A percentile compares a stretch with the other conserved stretches of the same genome.
phyloP scores from a whole-genome alignment of 2,888 invertebrate genomes.

The Agriotes lineatus region DNA sequence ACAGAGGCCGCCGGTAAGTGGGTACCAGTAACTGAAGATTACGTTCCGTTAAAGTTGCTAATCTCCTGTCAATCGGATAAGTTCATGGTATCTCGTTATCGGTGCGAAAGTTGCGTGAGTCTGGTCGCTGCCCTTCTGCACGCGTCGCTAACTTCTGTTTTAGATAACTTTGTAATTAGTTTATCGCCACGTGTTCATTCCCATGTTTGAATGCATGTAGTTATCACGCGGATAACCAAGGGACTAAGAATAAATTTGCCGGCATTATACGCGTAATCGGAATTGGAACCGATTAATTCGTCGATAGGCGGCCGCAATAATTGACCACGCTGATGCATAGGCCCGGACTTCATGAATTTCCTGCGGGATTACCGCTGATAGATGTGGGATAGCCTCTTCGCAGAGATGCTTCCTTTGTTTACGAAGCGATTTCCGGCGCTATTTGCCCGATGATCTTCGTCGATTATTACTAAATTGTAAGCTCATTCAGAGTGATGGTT shows the following conservation, averaged over 20 bases:
- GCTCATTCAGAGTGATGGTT: neutral
- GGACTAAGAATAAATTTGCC: slow-evolving; percentile 30
- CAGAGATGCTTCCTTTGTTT: slow-evolving; percentile 1
- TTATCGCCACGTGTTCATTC: slow-evolving; percentile 59
- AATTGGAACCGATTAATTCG: slow-evolving; percentile 33
- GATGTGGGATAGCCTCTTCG: slow-evolving; percentile 7
- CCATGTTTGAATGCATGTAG: slow-evolving; percentile 44
- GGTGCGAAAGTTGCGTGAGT: slow-evolving; percentile 36
- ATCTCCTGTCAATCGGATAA: slow-evolving; percentile 38
- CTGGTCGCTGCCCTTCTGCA: slow-evolving; percentile 35
- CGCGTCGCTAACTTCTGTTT: slow-evolving; percentile 57
- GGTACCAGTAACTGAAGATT: slow-evolving; percentile 35
- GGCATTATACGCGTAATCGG: slow-evolving; percentile 24
- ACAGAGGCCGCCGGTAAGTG: slow-evolving; percentile 18
- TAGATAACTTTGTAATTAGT: slow-evolving; percentile 61
- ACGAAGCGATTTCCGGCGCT: neutral
- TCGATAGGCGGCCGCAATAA: slow-evolving; percentile 15
- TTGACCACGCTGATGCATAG: slow-evolving; percentile 16
- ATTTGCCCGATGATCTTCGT: too few species aligned
- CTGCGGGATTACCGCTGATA: slow-evolving; percentile 7
- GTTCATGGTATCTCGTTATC: slow-evolving; percentile 35
- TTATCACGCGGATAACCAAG: slow-evolving; percentile 27
- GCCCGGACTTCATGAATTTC: slow-evolving; percentile 13
- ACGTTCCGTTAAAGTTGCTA: slow-evolving; percentile 35
- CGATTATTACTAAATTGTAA: neutral